Conservation (phyloP, 2,797 vertebrate species). For the Acanthiza pusilla region DNA sequence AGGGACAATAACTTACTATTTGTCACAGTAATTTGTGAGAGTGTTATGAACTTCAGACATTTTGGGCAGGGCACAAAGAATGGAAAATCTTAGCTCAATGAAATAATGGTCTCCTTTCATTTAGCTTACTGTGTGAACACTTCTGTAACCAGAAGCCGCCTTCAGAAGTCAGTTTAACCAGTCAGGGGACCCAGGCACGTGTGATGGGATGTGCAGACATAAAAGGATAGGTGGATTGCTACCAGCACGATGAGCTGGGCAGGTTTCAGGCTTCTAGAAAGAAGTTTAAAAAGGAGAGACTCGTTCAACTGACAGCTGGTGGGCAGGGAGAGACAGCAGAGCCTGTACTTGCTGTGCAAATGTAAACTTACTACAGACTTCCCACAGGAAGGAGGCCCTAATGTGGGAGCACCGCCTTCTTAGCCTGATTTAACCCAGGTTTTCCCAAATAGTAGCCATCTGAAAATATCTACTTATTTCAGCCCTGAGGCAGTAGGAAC, state of each 20-base stretch:
- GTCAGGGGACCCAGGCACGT: neutral
- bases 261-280: neutral
- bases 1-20: slow-evolving; percentile 60
- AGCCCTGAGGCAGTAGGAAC: neutral
- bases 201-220: neutral
- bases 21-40: slow-evolving; percentile 7
- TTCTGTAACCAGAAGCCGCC: slow-evolving; percentile 29
- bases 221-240: neutral
- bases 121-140: neutral
- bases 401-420: neutral
- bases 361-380: slow-evolving; percentile 28
- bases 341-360: neutral
- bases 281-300: neutral
- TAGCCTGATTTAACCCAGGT: slow-evolving; percentile 3
- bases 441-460: neutral
- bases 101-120: slow-evolving; percentile 71
- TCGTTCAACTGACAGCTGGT: neutral
- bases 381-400: slow-evolving; percentile 18
- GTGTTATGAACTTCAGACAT: slow-evolving; percentile 59
- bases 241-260: neutral
- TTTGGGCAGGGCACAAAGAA: slow-evolving; percentile 50
- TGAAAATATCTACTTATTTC: neutral
- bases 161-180: slow-evolving; percentile 24
- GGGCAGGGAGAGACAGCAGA: neutral
- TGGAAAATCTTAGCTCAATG: slow-evolving; percentile 60